phyloP scores from a whole-genome alignment of 2,797 vertebrate genomes.

The Spea hammondii region DNA sequence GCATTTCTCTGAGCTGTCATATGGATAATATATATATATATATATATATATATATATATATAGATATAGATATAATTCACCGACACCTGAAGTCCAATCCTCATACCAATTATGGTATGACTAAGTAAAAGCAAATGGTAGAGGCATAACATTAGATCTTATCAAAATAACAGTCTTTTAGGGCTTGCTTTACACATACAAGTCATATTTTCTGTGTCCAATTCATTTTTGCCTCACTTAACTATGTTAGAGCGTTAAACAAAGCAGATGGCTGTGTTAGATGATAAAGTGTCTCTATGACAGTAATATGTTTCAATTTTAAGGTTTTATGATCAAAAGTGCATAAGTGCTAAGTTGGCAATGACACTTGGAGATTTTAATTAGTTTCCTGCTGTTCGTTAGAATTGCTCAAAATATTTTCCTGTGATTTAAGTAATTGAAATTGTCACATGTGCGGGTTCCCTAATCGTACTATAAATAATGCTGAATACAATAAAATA shows the following conservation, averaged over 20 bases:
- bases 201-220: background rate
- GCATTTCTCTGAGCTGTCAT: no score
- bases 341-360: conserved; percentile 24
- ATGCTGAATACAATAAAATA: background rate
- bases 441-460: conserved; percentile 8
- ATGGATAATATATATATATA: no score
- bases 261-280: conserved; percentile 27
- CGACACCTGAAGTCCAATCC: no score
- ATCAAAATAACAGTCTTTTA: background rate
- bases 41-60: no score
- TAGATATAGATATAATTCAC: no score
- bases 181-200: background rate
- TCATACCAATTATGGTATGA: no score
- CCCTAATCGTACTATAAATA: background rate
- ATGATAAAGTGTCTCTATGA: conserved; percentile 23
- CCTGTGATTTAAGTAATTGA: conserved; percentile 13
- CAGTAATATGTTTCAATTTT: conserved; percentile 31
- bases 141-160: no score
- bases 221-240: background rate
- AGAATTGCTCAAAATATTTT: conserved; percentile 19
- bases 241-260: conserved; percentile 1
- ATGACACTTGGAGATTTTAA: conserved; percentile 13
- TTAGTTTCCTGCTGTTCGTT: conserved; percentile 22
- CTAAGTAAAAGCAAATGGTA: no score
- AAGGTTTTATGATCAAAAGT: conserved; percentile 12